A percentile compares a stretch with the other conserved stretches of the same genome.
Evolutionary conservation across 2,113 vertebrate species (phyloP).

Genomic region (Merops nubicus): DNA sequence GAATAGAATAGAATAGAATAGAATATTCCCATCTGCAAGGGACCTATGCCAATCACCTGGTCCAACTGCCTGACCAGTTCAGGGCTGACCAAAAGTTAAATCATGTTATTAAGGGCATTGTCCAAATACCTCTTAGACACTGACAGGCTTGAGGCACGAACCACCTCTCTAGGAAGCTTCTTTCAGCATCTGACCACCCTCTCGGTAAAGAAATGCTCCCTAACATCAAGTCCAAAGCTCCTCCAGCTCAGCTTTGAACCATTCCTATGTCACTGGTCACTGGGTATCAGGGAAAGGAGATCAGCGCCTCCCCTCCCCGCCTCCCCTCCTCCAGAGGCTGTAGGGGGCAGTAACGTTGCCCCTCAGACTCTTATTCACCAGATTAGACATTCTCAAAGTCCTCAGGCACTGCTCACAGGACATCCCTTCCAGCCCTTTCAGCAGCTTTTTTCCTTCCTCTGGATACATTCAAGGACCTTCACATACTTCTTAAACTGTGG

Average conservation of each 20-base stretch:
- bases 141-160: neutral
- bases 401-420: neutral
- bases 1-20: neutral
- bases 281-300: neutral
- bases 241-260: neutral
- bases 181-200: neutral
- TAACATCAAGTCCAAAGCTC: neutral
- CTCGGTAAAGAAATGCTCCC: neutral
- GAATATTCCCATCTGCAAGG: neutral
- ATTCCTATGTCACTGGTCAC: neutral
- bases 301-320: neutral
- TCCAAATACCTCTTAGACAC: neutral
- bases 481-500: neutral
- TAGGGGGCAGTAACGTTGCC: neutral
- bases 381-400: neutral
- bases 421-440: neutral
- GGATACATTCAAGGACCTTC: neutral
- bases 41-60: neutral
- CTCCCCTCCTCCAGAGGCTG: neutral
- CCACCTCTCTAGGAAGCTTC: neutral
- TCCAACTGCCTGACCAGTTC: neutral
- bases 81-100: neutral
- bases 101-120: neutral
- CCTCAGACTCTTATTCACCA: neutral
- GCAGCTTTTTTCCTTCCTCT: neutral